Evolutionary conservation across 2,113 vertebrate species (phyloP).

Genomic region (Hymenochirus boettgeri): DNA sequence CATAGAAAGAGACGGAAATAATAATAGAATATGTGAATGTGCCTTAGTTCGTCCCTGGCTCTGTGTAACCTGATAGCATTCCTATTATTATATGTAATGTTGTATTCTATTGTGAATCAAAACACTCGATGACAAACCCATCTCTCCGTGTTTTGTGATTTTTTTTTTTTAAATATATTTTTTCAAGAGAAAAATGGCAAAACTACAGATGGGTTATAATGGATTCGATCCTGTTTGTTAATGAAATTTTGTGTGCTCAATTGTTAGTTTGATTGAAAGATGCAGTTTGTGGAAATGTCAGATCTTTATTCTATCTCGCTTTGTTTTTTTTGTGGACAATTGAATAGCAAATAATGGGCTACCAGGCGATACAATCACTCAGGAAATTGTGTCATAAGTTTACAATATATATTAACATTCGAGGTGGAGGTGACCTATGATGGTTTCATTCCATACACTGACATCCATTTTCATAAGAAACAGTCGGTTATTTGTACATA

Average conservation of each 20-base stretch:
- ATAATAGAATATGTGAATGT: neutral
- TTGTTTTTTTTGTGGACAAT: neutral
- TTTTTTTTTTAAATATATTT: no score
- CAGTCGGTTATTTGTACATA: no score
- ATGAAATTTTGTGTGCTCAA: constrained; percentile 27
- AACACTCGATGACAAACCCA: constrained; percentile 22
- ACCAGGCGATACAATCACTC: neutral
- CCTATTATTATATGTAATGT: constrained; percentile 2
- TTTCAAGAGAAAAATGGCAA: constrained; percentile 3
- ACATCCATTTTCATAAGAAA: no score
- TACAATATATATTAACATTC: neutral
- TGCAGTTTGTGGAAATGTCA: constrained; percentile 21
- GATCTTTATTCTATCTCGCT: no score
- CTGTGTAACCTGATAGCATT: constrained; percentile 7
- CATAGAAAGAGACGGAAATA: neutral
- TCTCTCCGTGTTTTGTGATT: constrained; percentile 17
- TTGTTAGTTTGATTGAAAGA: constrained; percentile 22
- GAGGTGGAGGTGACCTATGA: no score
- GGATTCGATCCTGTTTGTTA: constrained; percentile 13
- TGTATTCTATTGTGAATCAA: neutral
- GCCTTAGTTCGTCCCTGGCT: neutral
- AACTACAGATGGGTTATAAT: constrained; percentile 4
- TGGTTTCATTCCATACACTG: no score
- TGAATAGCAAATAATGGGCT: constrained; percentile 1
- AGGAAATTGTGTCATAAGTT: neutral